Percentiles rank a stretch among this genome's conserved stretches.
These are phyloP conservation scores for Lophius americanus DNA, from an alignment of 2,797 vertebrate genomes.

Conservation along the genomic window DNA sequence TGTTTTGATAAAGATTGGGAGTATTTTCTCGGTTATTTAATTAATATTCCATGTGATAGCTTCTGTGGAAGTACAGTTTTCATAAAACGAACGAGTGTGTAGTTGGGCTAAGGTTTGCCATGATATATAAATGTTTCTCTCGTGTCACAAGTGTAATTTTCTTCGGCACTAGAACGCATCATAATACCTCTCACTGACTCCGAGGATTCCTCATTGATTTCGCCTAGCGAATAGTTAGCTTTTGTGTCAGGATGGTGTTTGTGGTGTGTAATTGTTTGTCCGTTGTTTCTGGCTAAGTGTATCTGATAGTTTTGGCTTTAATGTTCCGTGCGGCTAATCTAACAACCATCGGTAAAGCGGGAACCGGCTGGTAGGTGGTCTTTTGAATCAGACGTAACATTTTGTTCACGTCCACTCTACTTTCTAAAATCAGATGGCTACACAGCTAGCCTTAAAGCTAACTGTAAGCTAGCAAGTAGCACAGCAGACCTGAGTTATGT, in stretches of 20 bases:
- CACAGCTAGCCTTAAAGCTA: slow-evolving; percentile 36
- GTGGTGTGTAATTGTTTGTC: slow-evolving; percentile 55
- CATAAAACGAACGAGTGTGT: no score
- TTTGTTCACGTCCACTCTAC: slow-evolving; percentile 56
- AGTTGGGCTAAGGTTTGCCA: no score
- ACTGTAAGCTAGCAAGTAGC: slow-evolving; percentile 47
- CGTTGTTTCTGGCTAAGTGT: slow-evolving; percentile 79
- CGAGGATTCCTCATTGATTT: slow-evolving; percentile 7
- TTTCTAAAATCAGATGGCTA: slow-evolving; percentile 54
- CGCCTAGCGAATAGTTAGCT: slow-evolving; percentile 35
- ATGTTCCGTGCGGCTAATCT: slow-evolving; percentile 85
- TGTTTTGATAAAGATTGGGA: no score
- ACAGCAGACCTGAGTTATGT: slow-evolving; percentile 18
- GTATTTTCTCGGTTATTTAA: no score
- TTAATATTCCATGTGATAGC: no score
- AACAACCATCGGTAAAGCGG: slow-evolving; percentile 85
- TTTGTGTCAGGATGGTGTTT: slow-evolving; percentile 78
- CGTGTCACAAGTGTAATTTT: accelerated
- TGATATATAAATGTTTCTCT: neutral
- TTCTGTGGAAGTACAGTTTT: no score
- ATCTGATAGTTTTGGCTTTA: slow-evolving; percentile 76
- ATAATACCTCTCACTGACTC: slow-evolving; percentile 24
- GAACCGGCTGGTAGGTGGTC: slow-evolving; percentile 84
- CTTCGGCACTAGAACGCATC: slow-evolving; percentile 42
- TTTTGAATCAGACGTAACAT: slow-evolving; percentile 56